Evolutionary conservation across 2,888 invertebrate species (phyloP), one percentile per base, ranked within the genome.

Genomic region (Alsophila aescularia): DNA sequence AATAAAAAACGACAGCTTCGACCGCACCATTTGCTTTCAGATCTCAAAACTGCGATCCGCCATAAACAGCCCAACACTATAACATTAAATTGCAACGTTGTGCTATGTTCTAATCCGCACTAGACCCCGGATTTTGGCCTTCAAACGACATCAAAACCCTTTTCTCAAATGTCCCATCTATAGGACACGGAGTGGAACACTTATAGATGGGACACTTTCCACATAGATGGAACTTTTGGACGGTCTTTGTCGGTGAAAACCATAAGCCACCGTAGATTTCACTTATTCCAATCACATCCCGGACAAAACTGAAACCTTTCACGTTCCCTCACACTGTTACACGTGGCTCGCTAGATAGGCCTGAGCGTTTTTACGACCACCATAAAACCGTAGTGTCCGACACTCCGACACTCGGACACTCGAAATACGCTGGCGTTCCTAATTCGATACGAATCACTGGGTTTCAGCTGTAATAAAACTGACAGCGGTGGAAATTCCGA

Each of bases 371-470:
- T 73, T 70, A 73, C 66, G 64, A 58, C 43, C 51, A 51, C 49
- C 60, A 65, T 72, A 69, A 73, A 70, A 70, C 53, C 52, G 63
- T 51, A 50, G 55, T 54, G 54, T 56, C 55, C 36, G 50, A 55
- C 49, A 50, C 44, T 39, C 49, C 31, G 62, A 66, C 62, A 58
- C 54, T 56, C 62, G 62, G 45, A 60, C 60, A 60, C 59, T 57
- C 52, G 41, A 58, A 60, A 57, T 63, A 62, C 67, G 54, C 62
- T 67, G 63, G 64, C 64, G 66, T 68, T 69, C 61, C 67, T 71
- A 63, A 71, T 69, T 66, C 63, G 60, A 69, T 59, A 62, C 64
- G 67, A 66, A 62, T 69, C 67, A 53, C 60, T 55, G 70, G 65
- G 58, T 66, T 70, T 70, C 60, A 57, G 61, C 59, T 60, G 65